Percentiles rank a stretch among this genome's conserved stretches.
Conservation (phyloP, 2,113 vertebrate species). For the Tringa solitaria region DNA sequence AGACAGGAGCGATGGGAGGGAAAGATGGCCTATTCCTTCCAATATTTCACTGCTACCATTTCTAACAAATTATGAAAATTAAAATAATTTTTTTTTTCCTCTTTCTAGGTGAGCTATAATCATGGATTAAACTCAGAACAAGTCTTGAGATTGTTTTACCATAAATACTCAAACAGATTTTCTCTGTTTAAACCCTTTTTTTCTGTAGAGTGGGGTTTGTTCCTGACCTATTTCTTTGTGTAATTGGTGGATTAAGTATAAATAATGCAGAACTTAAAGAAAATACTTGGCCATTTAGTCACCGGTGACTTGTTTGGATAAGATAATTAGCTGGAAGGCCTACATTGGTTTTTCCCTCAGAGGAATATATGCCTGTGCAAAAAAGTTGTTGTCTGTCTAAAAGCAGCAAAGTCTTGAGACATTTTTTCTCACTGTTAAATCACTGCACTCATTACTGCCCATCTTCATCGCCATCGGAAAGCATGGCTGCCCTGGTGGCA, state of each 20-base stretch:
- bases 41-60: background rate
- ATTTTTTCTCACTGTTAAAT: background rate
- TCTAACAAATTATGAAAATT: background rate
- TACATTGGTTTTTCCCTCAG: background rate
- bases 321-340: background rate
- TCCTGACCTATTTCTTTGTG: background rate
- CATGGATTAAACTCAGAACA: background rate
- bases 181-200: background rate
- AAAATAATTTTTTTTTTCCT: background rate
- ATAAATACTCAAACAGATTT: background rate
- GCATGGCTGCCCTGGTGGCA: rapidly evolving
- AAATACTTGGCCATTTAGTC: background rate
- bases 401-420: background rate
- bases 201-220: background rate
- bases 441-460: background rate
- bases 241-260: background rate
- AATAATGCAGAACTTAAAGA: background rate
- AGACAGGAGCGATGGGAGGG: rapidly evolving
- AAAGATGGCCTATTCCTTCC: background rate
- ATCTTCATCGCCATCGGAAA: background rate
- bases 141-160: background rate
- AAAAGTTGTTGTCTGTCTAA: background rate
- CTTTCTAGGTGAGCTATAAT: background rate
- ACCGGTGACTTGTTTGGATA: background rate
- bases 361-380: background rate